Evolutionary conservation across 2,113 vertebrate genomes (phyloP).

Genomic region (Oreocharis arfaki): DNA sequence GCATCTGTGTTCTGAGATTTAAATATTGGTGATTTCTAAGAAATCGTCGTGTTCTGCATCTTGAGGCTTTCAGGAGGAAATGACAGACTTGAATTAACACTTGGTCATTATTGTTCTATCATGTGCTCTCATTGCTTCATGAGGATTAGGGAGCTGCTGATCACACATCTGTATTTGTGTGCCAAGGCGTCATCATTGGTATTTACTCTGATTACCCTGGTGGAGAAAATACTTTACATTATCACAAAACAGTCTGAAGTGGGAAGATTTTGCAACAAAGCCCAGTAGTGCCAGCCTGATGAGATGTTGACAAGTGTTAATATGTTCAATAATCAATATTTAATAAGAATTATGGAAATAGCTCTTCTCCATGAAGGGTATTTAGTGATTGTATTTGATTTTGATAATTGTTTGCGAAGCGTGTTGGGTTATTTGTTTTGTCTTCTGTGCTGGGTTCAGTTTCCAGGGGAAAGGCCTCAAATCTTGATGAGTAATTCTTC

Average conservation of each 20-base stretch:
- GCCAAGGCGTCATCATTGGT: not conserved
- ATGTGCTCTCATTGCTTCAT: not conserved
- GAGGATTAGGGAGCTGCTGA: not conserved
- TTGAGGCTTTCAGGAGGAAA: not conserved
- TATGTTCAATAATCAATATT: constrained; percentile 28
- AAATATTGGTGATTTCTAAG: not conserved
- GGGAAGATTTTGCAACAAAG: not conserved
- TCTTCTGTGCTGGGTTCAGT: not conserved
- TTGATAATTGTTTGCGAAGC: not conserved
- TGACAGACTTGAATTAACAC: not conserved
- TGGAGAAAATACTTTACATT: not conserved
- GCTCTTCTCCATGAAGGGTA: not conserved
- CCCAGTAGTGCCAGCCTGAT: not conserved
- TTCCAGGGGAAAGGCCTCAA: not conserved
- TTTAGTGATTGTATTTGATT: not conserved
- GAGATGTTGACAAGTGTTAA: not conserved
- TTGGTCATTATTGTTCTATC: not conserved
- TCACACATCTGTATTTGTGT: not conserved
- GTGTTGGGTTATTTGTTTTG: not conserved
- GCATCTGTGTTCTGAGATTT: not conserved
- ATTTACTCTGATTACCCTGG: not conserved
- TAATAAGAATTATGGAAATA: not conserved
- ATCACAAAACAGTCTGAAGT: not conserved
- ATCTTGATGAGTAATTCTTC: not conserved
- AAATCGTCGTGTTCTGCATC: not conserved